Evolutionary conservation across 1,140 invertebrate genomes (phyloP).

Genomic region (Hypsibius dujardini): DNA sequence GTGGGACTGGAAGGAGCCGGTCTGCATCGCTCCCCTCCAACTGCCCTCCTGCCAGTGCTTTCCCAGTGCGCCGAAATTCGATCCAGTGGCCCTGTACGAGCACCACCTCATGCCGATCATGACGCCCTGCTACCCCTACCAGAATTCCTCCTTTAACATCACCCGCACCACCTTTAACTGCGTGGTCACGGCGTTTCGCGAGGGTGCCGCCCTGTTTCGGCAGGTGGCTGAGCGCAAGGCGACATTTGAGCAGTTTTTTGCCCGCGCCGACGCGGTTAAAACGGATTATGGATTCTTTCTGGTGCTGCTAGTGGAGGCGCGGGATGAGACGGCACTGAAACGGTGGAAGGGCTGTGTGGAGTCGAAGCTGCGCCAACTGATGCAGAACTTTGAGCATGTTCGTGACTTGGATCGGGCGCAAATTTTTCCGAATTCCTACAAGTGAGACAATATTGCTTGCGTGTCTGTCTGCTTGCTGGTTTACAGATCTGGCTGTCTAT

Average conservation of each 20-base stretch:
- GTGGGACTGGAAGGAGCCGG: not conserved
- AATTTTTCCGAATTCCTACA: not conserved
- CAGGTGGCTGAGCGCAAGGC: not conserved
- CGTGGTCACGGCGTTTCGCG: not conserved
- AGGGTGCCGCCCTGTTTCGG: not conserved
- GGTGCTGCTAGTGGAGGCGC: not conserved
- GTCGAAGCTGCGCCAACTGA: not conserved
- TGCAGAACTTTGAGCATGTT: not conserved
- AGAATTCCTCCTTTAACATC: conserved; percentile 9
- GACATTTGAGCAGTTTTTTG: not conserved
- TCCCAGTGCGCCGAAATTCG: too few species aligned
- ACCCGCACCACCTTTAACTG: not conserved
- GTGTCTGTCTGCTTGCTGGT: too few species aligned
- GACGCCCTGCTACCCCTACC: not conserved
- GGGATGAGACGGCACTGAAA: not conserved
- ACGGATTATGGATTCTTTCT: not conserved
- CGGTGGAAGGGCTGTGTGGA: not conserved
- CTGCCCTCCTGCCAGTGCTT: too few species aligned
- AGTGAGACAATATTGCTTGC: not conserved
- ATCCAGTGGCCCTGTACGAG: not conserved
- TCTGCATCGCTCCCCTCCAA: not conserved
- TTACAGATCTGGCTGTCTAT: too few species aligned
- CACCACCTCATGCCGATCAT: not conserved
- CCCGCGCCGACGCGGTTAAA: not conserved
- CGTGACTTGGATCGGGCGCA: not conserved